Conservation (phyloP, 2,888 invertebrate species). For the Zaprionus obscuricornis region DNA sequence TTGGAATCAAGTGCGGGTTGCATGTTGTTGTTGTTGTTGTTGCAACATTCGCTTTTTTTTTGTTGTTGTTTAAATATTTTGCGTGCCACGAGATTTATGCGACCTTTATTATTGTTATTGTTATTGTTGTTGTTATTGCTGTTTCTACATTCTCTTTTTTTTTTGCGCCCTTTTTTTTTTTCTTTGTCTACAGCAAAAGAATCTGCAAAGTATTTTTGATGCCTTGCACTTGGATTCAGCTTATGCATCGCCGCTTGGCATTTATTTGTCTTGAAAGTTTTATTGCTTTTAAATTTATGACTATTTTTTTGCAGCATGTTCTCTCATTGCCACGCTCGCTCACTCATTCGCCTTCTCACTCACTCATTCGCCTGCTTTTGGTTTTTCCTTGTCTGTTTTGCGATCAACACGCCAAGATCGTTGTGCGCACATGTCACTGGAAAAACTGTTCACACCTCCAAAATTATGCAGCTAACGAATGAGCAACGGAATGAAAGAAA, state of each 20-base stretch:
- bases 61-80: slow-evolving; percentile 67
- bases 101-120: slow-evolving; percentile 25
- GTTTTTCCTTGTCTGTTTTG: too few species aligned
- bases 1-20: slow-evolving; percentile 10
- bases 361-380: not conserved
- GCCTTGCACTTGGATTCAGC: slow-evolving; percentile 35
- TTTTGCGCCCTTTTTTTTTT: not conserved
- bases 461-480: slow-evolving; percentile 50
- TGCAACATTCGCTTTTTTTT: slow-evolving; percentile 20
- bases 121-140: slow-evolving; percentile 1
- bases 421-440: slow-evolving; percentile 53
- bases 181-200: slow-evolving; percentile 13
- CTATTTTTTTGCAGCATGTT: slow-evolving; percentile 58
- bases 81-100: slow-evolving; percentile 70
- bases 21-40: slow-evolving; percentile 10
- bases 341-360: too few species aligned
- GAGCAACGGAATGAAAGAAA: too few species aligned
- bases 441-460: slow-evolving; percentile 65
- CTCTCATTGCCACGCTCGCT: not conserved
- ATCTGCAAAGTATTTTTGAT: too few species aligned
- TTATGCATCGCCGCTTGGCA: slow-evolving; percentile 63
- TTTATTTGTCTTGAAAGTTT: slow-evolving; percentile 82
- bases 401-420: too few species aligned
- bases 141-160: too few species aligned
- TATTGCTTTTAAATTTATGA: slow-evolving; percentile 81